phyloP scores from a whole-genome alignment of 2,797 vertebrate species.

The Leptatherina wallacei region DNA sequence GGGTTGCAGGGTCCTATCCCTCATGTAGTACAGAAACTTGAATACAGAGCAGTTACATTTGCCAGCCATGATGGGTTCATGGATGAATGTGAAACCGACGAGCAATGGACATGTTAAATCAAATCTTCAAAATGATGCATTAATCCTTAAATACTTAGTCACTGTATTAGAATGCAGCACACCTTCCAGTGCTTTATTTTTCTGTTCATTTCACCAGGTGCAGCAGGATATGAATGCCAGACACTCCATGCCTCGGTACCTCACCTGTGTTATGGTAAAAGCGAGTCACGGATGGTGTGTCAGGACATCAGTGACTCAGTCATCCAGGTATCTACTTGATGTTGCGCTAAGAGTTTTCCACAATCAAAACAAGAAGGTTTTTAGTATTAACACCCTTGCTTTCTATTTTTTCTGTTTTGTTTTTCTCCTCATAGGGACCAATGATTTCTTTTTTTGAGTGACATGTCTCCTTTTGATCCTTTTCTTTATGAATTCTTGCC shows the following conservation, averaged over 20 bases:
- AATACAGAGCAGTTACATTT: background rate
- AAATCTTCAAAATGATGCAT: background rate
- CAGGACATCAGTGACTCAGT: slow-evolving; percentile 55
- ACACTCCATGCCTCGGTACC: slow-evolving; percentile 43
- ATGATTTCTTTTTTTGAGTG: background rate
- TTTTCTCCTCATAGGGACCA: background rate
- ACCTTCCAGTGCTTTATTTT: slow-evolving; percentile 27
- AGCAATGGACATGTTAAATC: background rate
- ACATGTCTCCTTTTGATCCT: slow-evolving; percentile 22
- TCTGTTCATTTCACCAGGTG: slow-evolving; percentile 50
- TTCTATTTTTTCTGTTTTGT: slow-evolving; percentile 1
- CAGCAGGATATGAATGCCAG: slow-evolving; percentile 34
- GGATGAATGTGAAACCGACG: background rate
- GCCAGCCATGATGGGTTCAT: background rate
- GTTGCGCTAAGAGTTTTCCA: slow-evolving; percentile 7
- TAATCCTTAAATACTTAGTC: background rate
- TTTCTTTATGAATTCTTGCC: slow-evolving; percentile 13
- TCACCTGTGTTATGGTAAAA: slow-evolving; percentile 61
- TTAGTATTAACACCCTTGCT: background rate
- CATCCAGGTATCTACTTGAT: slow-evolving; percentile 38
- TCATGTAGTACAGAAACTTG: background rate
- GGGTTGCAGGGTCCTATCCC: background rate
- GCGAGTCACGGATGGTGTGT: slow-evolving; percentile 42
- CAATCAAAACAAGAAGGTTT: slow-evolving; percentile 16
- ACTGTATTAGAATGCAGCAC: background rate